A percentile compares a stretch with the other conserved stretches of the same genome.
These are phyloP conservation scores for Lytechinus variegatus DNA, from an alignment of 35 echinoderm and acorn worm species.

Conservation along the genomic window DNA sequence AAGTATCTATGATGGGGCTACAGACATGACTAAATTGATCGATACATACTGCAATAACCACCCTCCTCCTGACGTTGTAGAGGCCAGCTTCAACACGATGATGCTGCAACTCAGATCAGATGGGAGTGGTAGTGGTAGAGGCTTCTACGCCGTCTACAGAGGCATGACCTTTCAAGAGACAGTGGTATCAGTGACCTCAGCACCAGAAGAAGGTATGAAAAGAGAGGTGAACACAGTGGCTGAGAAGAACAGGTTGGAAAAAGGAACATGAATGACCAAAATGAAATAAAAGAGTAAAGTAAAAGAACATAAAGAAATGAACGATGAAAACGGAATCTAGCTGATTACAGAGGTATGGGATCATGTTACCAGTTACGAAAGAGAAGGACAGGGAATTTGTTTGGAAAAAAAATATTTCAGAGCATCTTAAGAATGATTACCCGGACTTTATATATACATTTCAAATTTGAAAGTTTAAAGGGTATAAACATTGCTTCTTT, in stretches of 20 bases:
- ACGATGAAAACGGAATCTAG: neutral
- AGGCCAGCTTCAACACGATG: constrained; percentile 84
- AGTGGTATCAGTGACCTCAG: neutral
- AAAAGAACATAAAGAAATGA: neutral
- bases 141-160: constrained; percentile 77
- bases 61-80: constrained; percentile 60
- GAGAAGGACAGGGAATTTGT: too few relatives aligned
- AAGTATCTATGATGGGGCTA: constrained; percentile 29
- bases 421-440: too few relatives aligned
- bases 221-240: neutral
- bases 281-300: neutral
- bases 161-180: constrained; percentile 47
- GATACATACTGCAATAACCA: constrained; percentile 62
- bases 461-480: too few relatives aligned
- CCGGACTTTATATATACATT: too few relatives aligned
- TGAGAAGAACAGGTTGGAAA: neutral
- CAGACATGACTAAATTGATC: constrained; percentile 21
- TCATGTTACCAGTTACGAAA: too few relatives aligned
- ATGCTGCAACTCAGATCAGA: constrained; percentile 64
- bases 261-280: neutral
- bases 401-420: too few relatives aligned
- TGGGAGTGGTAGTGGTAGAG: constrained; percentile 60
- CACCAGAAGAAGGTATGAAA: constrained; percentile 1
- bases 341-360: too few relatives aligned
- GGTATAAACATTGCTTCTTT: too few relatives aligned